A percentile compares a stretch with the other conserved stretches of the same genome.
These are phyloP conservation scores for Chiropotes sagulatus DNA, from an alignment of 2,797 vertebrate species.

Conservation along the genomic window DNA sequence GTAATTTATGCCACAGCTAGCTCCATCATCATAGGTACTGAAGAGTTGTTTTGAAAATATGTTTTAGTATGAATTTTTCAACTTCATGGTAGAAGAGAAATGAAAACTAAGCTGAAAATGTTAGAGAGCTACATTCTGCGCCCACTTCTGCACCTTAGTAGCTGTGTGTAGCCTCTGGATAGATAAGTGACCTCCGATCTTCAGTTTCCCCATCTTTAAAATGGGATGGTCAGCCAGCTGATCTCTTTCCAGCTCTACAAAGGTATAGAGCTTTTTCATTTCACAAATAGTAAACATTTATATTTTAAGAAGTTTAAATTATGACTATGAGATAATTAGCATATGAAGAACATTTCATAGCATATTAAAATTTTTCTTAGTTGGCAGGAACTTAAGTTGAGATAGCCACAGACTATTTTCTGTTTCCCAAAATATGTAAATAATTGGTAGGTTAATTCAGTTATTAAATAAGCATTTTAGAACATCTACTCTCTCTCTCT, in stretches of 20 bases:
- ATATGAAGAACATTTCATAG: neutral
- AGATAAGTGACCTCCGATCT: neutral
- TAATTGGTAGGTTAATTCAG: neutral
- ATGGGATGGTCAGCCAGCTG: neutral
- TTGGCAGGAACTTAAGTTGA: neutral
- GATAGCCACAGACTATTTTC: neutral
- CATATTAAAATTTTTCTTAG: neutral
- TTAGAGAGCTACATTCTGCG: neutral
- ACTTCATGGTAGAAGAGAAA: neutral
- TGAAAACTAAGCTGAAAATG: neutral
- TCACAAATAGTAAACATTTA: neutral
- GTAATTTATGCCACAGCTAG: neutral
- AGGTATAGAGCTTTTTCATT: neutral
- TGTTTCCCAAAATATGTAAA: neutral
- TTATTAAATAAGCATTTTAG: neutral
- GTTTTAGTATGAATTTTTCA: neutral
- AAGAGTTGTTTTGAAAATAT: neutral
- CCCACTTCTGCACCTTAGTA: neutral
- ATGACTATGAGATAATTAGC: neutral
- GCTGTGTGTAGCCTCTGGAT: neutral
- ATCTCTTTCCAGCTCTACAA: neutral
- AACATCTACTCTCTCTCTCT: too few relatives aligned
- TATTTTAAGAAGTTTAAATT: constrained; percentile 12
- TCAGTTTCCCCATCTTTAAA: neutral
- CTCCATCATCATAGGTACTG: neutral